Percentiles rank a stretch among this genome's conserved stretches.
phyloP scores from a whole-genome alignment of 2,888 invertebrate genomes.

The Ophioninae sp. region DNA sequence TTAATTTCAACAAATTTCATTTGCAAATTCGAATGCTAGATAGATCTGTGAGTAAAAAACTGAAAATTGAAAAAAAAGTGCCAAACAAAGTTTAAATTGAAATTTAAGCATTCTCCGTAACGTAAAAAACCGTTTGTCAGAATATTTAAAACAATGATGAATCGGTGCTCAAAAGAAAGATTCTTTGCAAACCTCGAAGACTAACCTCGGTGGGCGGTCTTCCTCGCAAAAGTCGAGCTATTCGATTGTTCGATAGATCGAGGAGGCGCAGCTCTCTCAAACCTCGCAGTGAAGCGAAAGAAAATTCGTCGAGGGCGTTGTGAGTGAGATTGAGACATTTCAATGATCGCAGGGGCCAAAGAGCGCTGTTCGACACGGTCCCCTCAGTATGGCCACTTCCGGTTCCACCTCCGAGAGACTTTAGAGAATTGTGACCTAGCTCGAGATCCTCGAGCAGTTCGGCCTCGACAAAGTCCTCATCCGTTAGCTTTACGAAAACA shows the following conservation, averaged over 20 bases:
- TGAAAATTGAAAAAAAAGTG: too few species aligned
- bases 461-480: slow-evolving; percentile 89
- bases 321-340: slow-evolving; percentile 88
- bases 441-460: slow-evolving; percentile 87
- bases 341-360: slow-evolving; percentile 86
- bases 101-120: neutral
- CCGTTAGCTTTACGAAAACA: slow-evolving; percentile 83
- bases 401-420: slow-evolving; percentile 82
- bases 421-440: slow-evolving; percentile 88
- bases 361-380: slow-evolving; percentile 84
- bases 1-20: too few species aligned
- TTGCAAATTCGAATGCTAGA: too few species aligned
- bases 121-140: too few species aligned
- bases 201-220: slow-evolving; percentile 77
- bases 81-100: too few species aligned
- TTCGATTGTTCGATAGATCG: slow-evolving; percentile 90
- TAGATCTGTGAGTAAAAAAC: too few species aligned
- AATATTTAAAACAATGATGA: neutral
- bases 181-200: neutral
- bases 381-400: slow-evolving; percentile 70
- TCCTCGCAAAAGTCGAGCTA: slow-evolving; percentile 82
- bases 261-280: slow-evolving; percentile 87
- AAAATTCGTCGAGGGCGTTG: slow-evolving; percentile 89
- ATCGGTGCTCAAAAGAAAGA: neutral
- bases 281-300: slow-evolving; percentile 90